These are phyloP conservation scores for Eupithecia subfuscata DNA, from an alignment of 2,888 invertebrate species.

Conservation along the genomic window DNA sequence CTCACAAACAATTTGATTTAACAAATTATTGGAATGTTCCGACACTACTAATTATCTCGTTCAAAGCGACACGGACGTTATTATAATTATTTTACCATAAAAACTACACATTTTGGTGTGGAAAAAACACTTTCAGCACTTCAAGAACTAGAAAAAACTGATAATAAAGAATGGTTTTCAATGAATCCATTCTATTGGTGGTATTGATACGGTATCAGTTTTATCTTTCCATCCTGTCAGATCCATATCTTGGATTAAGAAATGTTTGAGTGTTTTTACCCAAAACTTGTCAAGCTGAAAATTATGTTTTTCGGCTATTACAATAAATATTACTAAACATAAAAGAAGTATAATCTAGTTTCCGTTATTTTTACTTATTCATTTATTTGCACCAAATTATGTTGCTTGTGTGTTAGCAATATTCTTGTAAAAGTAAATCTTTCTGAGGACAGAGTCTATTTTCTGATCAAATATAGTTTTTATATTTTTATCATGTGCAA, in stretches of 20 bases:
- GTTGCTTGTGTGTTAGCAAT: no score
- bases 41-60: neutral
- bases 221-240: constrained; percentile 9
- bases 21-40: constrained; percentile 64
- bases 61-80: neutral
- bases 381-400: no score
- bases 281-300: neutral
- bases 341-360: no score
- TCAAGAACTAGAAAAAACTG: constrained; percentile 14
- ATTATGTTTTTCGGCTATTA: neutral
- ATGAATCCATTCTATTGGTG: constrained; percentile 24
- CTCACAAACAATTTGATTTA: constrained; percentile 61
- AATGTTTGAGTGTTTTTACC: constrained; percentile 24
- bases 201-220: constrained; percentile 38
- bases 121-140: constrained; percentile 4
- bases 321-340: neutral
- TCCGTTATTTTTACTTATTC: no score
- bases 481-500: no score
- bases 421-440: no score
- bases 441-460: no score
- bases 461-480: no score
- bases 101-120: constrained; percentile 24
- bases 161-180: constrained; percentile 22
- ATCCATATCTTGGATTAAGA: constrained; percentile 18
- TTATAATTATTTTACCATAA: neutral